Percentiles rank a stretch among this genome's conserved stretches.
These are phyloP conservation scores for Harpagoxenus sublaevis DNA, from an alignment of 2,888 invertebrate species.

Conservation along the genomic window DNA sequence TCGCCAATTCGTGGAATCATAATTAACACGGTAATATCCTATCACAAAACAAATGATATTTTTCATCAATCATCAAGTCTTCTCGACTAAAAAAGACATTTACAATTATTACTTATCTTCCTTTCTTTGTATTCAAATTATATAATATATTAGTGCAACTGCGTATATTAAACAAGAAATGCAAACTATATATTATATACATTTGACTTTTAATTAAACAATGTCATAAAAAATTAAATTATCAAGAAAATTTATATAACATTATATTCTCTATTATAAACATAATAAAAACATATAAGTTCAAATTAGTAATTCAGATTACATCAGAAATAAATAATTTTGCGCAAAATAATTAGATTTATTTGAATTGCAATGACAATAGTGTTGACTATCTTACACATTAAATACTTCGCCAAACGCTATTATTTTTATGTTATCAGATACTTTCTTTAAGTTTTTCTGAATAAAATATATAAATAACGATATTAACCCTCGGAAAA, in stretches of 20 bases:
- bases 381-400: background rate
- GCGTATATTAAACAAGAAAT: too few relatives aligned
- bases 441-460: background rate
- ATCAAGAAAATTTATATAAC: background rate
- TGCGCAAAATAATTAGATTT: background rate
- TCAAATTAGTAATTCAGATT: too few relatives aligned
- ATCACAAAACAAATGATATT: background rate
- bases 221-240: background rate
- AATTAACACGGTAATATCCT: slow-evolving; percentile 84
- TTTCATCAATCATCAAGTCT: background rate
- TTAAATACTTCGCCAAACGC: background rate
- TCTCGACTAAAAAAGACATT: background rate
- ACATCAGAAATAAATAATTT: background rate
- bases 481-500: too few relatives aligned
- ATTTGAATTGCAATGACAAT: background rate
- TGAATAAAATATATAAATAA: background rate
- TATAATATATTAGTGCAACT: too few relatives aligned
- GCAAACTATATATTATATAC: background rate
- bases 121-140: background rate
- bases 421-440: background rate
- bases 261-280: too few relatives aligned
- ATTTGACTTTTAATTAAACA: background rate
- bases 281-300: too few relatives aligned
- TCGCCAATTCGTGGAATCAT: slow-evolving; percentile 77
- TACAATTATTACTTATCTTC: too few relatives aligned